Conservation (phyloP, 1,140 invertebrate species). For the Centruroides vittatus region DNA sequence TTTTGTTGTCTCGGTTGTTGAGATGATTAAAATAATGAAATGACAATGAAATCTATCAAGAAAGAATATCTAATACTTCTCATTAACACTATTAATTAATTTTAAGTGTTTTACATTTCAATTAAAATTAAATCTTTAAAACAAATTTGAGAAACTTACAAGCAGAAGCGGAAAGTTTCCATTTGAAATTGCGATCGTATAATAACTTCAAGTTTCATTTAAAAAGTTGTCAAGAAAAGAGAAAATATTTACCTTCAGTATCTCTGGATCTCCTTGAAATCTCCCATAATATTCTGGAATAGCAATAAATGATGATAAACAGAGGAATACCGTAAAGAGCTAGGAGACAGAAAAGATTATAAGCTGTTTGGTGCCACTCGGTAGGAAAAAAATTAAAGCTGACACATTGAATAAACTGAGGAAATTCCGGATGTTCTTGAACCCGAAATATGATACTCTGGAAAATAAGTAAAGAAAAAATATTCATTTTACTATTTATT, state of each 20-base stretch:
- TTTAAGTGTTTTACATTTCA: no score
- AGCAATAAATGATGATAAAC: slow-evolving; percentile 53
- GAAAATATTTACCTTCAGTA: slow-evolving; percentile 35
- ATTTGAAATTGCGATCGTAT: no score
- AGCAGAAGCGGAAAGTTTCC: no score
- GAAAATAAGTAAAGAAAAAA: slow-evolving; percentile 16
- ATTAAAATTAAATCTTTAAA: no score
- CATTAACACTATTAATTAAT: no score
- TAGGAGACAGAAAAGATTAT: slow-evolving; percentile 57
- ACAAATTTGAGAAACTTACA: no score
- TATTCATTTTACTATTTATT: no score
- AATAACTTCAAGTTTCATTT: no score
- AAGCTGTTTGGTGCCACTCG: slow-evolving; percentile 42
- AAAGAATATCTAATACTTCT: no score
- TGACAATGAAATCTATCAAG: no score
- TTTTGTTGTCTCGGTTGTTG: no score
- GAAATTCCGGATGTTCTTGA: slow-evolving; percentile 43
- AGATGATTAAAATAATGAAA: no score
- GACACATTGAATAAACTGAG: slow-evolving; percentile 58
- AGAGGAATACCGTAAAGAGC: slow-evolving; percentile 63
- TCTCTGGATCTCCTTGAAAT: slow-evolving; percentile 53
- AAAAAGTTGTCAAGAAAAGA: neutral
- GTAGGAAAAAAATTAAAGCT: slow-evolving; percentile 54
- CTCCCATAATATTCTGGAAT: slow-evolving; percentile 55
- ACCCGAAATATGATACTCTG: slow-evolving; percentile 64